phyloP scores from a whole-genome alignment of 64 coral and sea anemone species.

The Montipora foliosa region DNA sequence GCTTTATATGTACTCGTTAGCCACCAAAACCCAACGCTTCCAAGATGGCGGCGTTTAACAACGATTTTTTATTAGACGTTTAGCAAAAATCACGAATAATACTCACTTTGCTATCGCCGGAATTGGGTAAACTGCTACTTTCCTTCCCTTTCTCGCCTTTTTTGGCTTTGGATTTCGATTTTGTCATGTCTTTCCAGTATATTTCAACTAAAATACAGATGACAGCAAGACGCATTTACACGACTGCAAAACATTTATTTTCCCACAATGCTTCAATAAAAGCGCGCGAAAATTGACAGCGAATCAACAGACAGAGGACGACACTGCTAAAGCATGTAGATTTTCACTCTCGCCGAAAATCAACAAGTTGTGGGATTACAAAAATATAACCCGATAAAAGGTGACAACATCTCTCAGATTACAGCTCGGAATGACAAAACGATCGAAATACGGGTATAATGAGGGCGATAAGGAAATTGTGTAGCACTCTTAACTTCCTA shows the following conservation, averaged over 20 bases:
- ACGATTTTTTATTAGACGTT: neutral
- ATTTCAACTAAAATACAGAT: conserved; percentile 2
- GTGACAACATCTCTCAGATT: conserved; percentile 24
- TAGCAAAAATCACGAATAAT: conserved; percentile 7
- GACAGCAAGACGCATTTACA: neutral
- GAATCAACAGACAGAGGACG: conserved; percentile 33
- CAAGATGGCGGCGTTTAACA: conserved; percentile 80
- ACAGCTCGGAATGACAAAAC: conserved; percentile 20
- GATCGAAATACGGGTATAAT: neutral
- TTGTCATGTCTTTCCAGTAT: conserved; percentile 69
- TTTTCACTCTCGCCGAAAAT: conserved; percentile 22
- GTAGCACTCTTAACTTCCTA: conserved; percentile 31
- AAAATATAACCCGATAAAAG: conserved; percentile 32
- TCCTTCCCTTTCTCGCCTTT: conserved; percentile 92
- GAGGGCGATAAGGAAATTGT: conserved; percentile 16
- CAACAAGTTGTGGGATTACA: conserved; percentile 25
- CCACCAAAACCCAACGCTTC: conserved; percentile 13
- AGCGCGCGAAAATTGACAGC: conserved; percentile 55
- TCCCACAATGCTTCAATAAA: conserved; percentile 52
- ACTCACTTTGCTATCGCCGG: conserved; percentile 73
- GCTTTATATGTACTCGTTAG: neutral
- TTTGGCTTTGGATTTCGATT: conserved; percentile 91
- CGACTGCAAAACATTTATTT: conserved; percentile 33
- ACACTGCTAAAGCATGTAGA: conserved; percentile 4
- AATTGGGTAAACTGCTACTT: conserved; percentile 1